These are phyloP conservation scores for Papilio polytes DNA, from an alignment of 1,140 invertebrate species.

Conservation along the genomic window DNA sequence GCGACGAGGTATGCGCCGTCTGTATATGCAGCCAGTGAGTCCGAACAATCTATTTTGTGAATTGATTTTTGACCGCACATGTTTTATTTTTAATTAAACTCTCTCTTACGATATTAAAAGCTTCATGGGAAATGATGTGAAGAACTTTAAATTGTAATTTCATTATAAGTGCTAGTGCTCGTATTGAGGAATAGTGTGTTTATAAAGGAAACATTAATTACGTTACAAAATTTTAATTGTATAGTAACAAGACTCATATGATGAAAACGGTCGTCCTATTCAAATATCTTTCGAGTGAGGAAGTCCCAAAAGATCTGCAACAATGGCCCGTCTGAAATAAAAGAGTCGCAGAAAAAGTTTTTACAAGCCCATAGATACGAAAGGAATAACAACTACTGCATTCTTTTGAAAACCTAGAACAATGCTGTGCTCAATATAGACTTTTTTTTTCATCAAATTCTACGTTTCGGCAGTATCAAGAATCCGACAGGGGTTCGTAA, in stretches of 20 bases:
- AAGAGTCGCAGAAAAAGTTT: constrained; percentile 30
- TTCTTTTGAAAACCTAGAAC: constrained; percentile 38
- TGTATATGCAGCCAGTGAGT: constrained; percentile 13
- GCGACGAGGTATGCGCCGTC: constrained; percentile 17
- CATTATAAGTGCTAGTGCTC: not conserved
- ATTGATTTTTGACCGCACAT: constrained; percentile 23
- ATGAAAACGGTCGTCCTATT: constrained; percentile 18
- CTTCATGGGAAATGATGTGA: not conserved
- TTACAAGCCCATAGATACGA: constrained; percentile 36
- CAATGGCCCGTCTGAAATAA: constrained; percentile 36
- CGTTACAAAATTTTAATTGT: not conserved
- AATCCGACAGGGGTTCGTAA: not conserved
- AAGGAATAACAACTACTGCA: constrained; percentile 24
- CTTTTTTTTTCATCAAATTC: constrained; percentile 27
- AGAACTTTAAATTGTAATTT: not conserved
- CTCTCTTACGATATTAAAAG: not conserved
- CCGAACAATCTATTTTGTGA: constrained; percentile 3
- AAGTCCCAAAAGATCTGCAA: constrained; percentile 28
- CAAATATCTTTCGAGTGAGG: constrained; percentile 25
- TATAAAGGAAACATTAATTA: not conserved
- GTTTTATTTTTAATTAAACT: not conserved
- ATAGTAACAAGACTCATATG: constrained; percentile 8
- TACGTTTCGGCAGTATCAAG: not conserved
- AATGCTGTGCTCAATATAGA: constrained; percentile 17
- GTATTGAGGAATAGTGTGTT: not conserved